Evolutionary conservation across 2,113 vertebrate species (phyloP).

Genomic region (Passer domesticus): DNA sequence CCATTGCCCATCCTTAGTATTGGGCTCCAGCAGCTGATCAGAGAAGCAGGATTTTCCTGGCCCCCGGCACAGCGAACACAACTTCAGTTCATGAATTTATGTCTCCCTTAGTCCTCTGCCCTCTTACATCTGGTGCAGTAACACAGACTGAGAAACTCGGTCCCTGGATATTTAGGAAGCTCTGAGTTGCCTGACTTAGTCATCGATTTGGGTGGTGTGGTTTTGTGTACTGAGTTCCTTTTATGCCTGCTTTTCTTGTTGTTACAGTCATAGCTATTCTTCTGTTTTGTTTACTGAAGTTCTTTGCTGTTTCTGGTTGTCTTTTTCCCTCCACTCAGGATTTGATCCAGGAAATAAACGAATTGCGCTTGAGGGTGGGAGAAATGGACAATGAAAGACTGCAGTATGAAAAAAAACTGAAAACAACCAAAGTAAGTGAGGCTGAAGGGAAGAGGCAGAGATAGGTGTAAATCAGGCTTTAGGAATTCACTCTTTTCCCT

Average conservation of each 20-base stretch:
- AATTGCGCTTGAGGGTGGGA: slow-evolving; percentile 86
- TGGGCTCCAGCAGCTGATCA: background rate
- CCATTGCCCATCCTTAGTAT: background rate
- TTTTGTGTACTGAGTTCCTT: background rate
- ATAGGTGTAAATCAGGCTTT: background rate
- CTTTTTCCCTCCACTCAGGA: slow-evolving; percentile 72
- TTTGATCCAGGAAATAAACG: slow-evolving; percentile 89
- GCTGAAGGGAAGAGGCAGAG: background rate
- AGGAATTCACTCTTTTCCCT: background rate
- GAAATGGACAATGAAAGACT: slow-evolving; percentile 91
- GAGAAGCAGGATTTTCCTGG: background rate
- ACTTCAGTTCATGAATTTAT: background rate
- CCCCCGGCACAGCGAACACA: background rate
- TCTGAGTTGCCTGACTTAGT: background rate
- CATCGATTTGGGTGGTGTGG: background rate
- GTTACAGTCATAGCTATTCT: background rate
- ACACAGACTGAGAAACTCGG: background rate
- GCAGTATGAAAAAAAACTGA: slow-evolving; percentile 94
- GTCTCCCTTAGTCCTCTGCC: background rate
- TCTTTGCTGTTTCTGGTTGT: background rate
- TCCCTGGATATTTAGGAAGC: background rate
- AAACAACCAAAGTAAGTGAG: slow-evolving; percentile 90
- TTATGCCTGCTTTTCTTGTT: background rate
- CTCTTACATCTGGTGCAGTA: background rate
- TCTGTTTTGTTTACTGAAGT: background rate